Base-by-base conservation (phyloP, 2,888 invertebrate species). In the Drosophila anomalata region DNA sequence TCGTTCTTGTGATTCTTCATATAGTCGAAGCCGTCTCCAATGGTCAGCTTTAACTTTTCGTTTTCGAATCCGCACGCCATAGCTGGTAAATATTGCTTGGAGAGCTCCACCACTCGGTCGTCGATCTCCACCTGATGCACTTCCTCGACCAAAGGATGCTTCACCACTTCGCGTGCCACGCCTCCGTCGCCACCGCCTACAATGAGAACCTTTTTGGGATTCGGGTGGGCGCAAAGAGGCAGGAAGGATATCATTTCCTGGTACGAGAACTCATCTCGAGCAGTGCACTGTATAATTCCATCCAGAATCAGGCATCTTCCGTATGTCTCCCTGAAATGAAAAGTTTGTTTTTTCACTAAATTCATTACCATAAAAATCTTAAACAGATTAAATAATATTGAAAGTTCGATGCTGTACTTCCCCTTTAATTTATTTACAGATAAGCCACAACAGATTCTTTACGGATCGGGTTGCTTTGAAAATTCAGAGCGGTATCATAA, bases 181-280 rank as follows among this genome's bases (percentile, higher is more conserved):
- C 99, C 99, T 0, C 99, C 99, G 92, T 99, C 99, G 0, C 99
- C 99, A 0, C 99, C 99, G 0, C 99, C 99, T 20, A 99, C 97
- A 76, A 99, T 97, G 33, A 99, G 93, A 2, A 97, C 99, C 79
- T 95, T 96, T 89, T 96, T 95, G 0, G 99, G 99, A 86, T 96
- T 95, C 5, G 96, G 95, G 92, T 99, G 99, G 77, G 95, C 95
- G 90, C 97, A 97, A 1, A 99, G 92, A 0, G 99, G 98, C 48
- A 99, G 92, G 90, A 98, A 98, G 0, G 98, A 94, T 82, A 99
- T 97, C 98, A 99, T 99, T 93, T 99, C 99, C 92, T 99, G 99
- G 91, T 99, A 99, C 0, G 98, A 95, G 92, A 97, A 98, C 91
- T 99, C 99, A 93, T 99, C 99, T 79, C 94, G 94, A 90, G 99